These are phyloP conservation scores for Lithobates pipiens DNA, from an alignment of 2,797 vertebrate genomes.

Conservation along the genomic window DNA sequence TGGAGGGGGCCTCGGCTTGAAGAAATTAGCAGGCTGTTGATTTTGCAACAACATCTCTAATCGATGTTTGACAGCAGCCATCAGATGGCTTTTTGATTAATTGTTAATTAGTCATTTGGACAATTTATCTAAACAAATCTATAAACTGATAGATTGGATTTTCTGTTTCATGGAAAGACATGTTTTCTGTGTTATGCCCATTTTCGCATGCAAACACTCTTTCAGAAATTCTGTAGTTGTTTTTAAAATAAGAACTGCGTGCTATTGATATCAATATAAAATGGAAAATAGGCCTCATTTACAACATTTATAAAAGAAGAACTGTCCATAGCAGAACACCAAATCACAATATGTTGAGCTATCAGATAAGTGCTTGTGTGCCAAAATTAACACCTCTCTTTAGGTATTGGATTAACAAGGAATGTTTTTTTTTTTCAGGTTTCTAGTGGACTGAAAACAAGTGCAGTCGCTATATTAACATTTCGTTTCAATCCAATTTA, in stretches of 20 bases:
- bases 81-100: slow-evolving; percentile 6
- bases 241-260: no score
- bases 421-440: neutral
- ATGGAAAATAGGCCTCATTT: neutral
- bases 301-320: no score
- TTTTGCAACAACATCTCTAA: slow-evolving; percentile 13
- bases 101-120: slow-evolving; percentile 15
- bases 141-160: neutral
- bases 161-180: neutral
- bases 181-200: neutral
- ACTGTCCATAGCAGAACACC: neutral
- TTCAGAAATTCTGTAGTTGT: neutral
- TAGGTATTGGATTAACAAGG: neutral
- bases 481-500: neutral
- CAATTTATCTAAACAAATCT: slow-evolving; percentile 3
- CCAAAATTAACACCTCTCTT: neutral
- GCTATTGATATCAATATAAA: neutral
- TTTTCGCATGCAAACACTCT: neutral
- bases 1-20: neutral
- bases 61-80: slow-evolving; percentile 16
- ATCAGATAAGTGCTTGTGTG: neutral
- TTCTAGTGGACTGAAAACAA: neutral
- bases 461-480: neutral
- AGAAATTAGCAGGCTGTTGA: slow-evolving; percentile 11
- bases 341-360: neutral